Evolutionary conservation across 2,888 invertebrate species (phyloP).

Genomic region (Brachylomia viminalis): DNA sequence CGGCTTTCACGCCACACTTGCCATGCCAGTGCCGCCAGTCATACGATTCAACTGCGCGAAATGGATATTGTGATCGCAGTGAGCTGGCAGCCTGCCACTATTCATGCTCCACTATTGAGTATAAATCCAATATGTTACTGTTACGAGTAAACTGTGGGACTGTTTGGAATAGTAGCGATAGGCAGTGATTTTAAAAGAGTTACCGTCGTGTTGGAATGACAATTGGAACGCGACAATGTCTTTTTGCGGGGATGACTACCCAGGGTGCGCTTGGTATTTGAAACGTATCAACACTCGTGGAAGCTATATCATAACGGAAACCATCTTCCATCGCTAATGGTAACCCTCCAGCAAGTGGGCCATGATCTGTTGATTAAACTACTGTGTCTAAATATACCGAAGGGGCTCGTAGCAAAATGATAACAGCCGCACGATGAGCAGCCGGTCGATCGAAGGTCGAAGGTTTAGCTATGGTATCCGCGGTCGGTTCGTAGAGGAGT

Average conservation of each 20-base stretch:
- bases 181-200: constrained; percentile 40
- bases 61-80: constrained; percentile 63
- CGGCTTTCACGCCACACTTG: constrained; percentile 47
- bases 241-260: background rate
- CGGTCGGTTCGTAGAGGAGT: too few relatives aligned
- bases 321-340: background rate
- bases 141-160: constrained; percentile 42
- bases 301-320: background rate
- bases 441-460: too few relatives aligned
- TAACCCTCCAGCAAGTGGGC: too few relatives aligned
- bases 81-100: constrained; percentile 58
- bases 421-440: too few relatives aligned
- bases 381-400: too few relatives aligned
- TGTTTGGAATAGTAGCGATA: constrained; percentile 25
- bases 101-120: constrained; percentile 55
- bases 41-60: constrained; percentile 58
- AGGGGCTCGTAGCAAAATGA: too few relatives aligned
- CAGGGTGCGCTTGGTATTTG: too few relatives aligned
- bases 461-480: too few relatives aligned
- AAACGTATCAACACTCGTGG: background rate
- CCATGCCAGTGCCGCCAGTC: constrained; percentile 50
- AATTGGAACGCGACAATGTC: background rate
- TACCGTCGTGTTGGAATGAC: constrained; percentile 8
- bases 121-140: constrained; percentile 64
- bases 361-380: too few relatives aligned